These are phyloP conservation scores for Centropyge bicolor DNA, from an alignment of 2,797 vertebrate species.

Conservation along the genomic window DNA sequence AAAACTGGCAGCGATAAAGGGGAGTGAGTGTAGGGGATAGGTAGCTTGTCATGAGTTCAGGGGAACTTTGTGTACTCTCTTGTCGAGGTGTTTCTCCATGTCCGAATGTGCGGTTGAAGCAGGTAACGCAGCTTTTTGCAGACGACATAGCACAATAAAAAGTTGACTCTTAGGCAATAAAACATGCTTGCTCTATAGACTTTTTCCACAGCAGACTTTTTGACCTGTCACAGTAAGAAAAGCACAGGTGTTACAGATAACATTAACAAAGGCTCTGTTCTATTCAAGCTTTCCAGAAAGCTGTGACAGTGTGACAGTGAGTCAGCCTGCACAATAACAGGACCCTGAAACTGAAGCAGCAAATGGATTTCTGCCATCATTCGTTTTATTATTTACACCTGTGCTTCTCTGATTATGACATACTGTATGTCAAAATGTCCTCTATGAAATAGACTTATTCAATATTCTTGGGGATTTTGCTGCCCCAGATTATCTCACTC, in stretches of 20 bases:
- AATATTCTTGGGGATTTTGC: no score
- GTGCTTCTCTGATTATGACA: neutral
- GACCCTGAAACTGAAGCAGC: slow-evolving; percentile 5
- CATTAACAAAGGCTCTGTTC: neutral
- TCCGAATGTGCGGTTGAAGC: neutral
- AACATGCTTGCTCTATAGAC: neutral
- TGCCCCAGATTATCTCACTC: no score
- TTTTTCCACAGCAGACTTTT: slow-evolving; percentile 1
- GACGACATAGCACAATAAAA: neutral
- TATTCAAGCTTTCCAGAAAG: neutral
- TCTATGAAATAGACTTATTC: no score
- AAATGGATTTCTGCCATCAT: slow-evolving; percentile 6
- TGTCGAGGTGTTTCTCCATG: slow-evolving; percentile 24
- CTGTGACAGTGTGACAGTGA: neutral
- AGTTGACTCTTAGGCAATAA: neutral
- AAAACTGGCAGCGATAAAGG: slow-evolving; percentile 38
- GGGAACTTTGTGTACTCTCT: slow-evolving; percentile 42
- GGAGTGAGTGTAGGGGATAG: slow-evolving; percentile 28
- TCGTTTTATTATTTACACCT: slow-evolving; percentile 14
- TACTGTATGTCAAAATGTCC: neutral
- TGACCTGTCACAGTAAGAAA: neutral
- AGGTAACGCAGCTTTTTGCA: neutral
- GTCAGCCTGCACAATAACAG: slow-evolving; percentile 9
- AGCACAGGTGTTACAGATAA: neutral
- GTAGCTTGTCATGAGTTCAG: slow-evolving; percentile 58